phyloP scores from a whole-genome alignment of 2,888 invertebrate genomes.

The Apamea crenata region DNA sequence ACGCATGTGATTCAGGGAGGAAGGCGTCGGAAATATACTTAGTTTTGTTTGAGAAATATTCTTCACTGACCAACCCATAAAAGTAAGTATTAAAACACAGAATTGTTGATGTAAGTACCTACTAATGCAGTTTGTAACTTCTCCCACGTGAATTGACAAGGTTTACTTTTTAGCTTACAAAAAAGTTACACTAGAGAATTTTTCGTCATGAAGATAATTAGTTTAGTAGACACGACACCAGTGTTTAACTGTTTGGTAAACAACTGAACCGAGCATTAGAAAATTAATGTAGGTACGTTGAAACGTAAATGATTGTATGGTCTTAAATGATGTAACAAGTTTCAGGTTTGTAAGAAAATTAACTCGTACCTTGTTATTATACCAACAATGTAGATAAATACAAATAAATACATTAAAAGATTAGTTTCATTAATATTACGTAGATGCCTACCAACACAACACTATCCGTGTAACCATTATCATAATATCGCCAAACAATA shows the following conservation, averaged over 20 bases:
- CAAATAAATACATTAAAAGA: neutral
- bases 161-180: neutral
- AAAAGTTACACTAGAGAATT: neutral
- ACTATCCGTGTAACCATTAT: neutral
- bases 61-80: neutral
- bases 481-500: conserved; percentile 6
- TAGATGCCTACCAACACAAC: neutral
- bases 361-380: neutral
- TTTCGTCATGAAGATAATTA: neutral
- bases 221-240: no score
- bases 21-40: neutral
- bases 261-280: neutral
- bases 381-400: neutral
- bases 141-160: neutral
- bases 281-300: neutral
- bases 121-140: neutral
- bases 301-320: no score
- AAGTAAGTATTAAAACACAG: neutral
- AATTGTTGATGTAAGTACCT: neutral
- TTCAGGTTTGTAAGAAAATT: neutral
- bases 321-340: neutral
- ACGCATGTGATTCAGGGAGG: neutral
- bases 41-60: neutral
- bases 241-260: neutral
- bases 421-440: neutral